Evolutionary conservation across 2,888 invertebrate genomes (phyloP), one percentile per base, ranked within the genome.

Genomic region (Geotrupes spiniger): DNA sequence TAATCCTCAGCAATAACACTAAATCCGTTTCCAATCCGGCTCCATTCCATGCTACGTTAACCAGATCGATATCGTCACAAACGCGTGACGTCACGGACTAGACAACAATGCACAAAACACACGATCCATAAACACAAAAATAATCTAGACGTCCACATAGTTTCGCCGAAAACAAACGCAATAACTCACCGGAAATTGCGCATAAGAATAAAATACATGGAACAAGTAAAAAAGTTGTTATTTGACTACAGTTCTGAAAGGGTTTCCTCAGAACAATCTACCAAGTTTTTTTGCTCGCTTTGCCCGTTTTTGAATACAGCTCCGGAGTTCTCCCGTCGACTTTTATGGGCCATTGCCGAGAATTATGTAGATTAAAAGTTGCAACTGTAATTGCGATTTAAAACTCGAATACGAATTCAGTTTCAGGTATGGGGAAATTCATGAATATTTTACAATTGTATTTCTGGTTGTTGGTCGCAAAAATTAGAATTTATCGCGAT

Each of bases 331-430:
- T 52, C 49, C 51, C 52, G 51, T 45, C 44, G 64, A 65, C 65
- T 64, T 64, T 65, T 64, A 65, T 62, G 53, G 62, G 52, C 63
- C 63, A 57, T 63, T 64, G 53, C 55, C 51, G 56, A 64, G 63
- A 65, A 61, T 64, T 65, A 65, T 65, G 65, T 64, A 65, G 65
- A 65, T 65, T 65, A 65, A 65, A 65, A 65, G 63, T 65, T 65
- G 65, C 63, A 64, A 65, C 62, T 65, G 63, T 65, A 65, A 65
- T 64, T 65, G 64, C 63, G 64, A 65, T 65, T 64, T 65, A 64
- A 64, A 64, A 63, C 61, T 63, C 61, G 57, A 57, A 57, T 50
- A 50, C 55, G 56, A 55, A 53, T 57, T 52, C 48, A 42, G 53
- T 31, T 42, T 16, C 37, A 47, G 47, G 47, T 47, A 42, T 47